Conservation (phyloP, 2,797 vertebrate species). For the Poecile montanus region DNA sequence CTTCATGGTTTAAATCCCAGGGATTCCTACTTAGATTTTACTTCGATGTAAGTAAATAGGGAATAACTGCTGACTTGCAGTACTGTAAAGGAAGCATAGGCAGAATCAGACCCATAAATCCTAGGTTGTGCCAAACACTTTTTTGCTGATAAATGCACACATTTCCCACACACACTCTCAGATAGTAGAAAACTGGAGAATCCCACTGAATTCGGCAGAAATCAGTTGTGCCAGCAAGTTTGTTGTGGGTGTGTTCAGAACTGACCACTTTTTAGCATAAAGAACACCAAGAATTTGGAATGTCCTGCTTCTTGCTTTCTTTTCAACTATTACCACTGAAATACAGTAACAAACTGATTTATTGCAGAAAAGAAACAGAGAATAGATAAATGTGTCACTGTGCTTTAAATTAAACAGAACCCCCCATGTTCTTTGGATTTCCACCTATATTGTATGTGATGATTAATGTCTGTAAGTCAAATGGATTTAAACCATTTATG, state of each 20-base stretch:
- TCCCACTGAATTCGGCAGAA: background rate
- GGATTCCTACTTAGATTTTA: background rate
- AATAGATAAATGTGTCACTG: background rate
- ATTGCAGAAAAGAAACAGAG: background rate
- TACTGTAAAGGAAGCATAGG: background rate
- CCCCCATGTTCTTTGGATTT: background rate
- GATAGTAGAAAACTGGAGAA: background rate
- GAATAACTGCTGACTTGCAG: background rate
- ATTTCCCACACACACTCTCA: background rate
- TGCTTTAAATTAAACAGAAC: background rate
- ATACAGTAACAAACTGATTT: background rate
- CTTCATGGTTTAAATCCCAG: background rate
- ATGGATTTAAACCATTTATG: background rate
- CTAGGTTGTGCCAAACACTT: background rate
- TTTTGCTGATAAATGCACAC: background rate
- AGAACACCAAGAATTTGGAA: background rate
- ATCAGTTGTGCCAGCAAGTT: background rate
- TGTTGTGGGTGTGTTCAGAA: background rate
- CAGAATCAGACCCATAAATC: background rate
- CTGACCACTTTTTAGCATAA: constrained; percentile 23
- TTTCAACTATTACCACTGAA: background rate
- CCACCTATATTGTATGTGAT: background rate
- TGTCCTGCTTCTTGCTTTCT: constrained; percentile 3
- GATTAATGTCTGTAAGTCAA: background rate
- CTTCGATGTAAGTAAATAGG: background rate